These are phyloP conservation scores for Amphiprion clarkii DNA, from an alignment of 2,797 vertebrate species.

Conservation along the genomic window DNA sequence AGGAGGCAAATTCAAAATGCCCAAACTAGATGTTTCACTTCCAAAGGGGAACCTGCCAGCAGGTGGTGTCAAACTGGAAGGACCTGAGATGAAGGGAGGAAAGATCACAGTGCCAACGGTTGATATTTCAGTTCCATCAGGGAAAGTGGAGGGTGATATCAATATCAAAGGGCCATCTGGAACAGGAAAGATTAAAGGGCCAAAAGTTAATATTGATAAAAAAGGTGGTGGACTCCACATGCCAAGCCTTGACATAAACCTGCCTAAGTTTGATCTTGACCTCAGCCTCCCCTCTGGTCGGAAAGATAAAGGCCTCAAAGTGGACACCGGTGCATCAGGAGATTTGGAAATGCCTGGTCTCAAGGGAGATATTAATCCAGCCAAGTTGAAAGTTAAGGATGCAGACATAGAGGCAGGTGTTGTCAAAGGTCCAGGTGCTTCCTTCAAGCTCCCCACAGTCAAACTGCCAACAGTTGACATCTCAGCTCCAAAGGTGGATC, in stretches of 20 bases:
- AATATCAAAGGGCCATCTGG: slow-evolving; percentile 50
- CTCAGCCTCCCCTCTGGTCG: slow-evolving; percentile 59
- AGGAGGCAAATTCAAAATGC: slow-evolving; percentile 58
- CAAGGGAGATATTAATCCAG: slow-evolving; percentile 56
- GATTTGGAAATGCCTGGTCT: slow-evolving; percentile 55
- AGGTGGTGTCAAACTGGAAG: slow-evolving; percentile 46
- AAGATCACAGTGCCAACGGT: slow-evolving; percentile 67
- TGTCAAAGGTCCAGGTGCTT: slow-evolving; percentile 58
- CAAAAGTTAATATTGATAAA: slow-evolving; percentile 56
- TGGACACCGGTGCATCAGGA: slow-evolving; percentile 40
- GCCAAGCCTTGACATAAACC: slow-evolving; percentile 70
- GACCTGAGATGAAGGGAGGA: slow-evolving; percentile 56
- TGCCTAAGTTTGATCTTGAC: slow-evolving; percentile 74
- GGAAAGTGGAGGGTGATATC: slow-evolving; percentile 40
- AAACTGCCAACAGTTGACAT: slow-evolving; percentile 88
- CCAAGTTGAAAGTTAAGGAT: slow-evolving; percentile 53
- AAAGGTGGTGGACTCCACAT: slow-evolving; percentile 59
- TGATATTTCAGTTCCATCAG: slow-evolving; percentile 69
- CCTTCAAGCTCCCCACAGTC: slow-evolving; percentile 81
- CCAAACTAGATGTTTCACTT: slow-evolving; percentile 68
- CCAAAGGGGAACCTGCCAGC: slow-evolving; percentile 64
- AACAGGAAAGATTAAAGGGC: slow-evolving; percentile 51
- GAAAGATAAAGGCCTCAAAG: slow-evolving; percentile 62
- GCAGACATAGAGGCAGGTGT: slow-evolving; percentile 30
- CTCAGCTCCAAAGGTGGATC: slow-evolving; percentile 85